Evolutionary conservation across 2,888 invertebrate species (phyloP), one percentile per base, ranked within the genome.

Genomic region (Drosophila atroscutellata): DNA sequence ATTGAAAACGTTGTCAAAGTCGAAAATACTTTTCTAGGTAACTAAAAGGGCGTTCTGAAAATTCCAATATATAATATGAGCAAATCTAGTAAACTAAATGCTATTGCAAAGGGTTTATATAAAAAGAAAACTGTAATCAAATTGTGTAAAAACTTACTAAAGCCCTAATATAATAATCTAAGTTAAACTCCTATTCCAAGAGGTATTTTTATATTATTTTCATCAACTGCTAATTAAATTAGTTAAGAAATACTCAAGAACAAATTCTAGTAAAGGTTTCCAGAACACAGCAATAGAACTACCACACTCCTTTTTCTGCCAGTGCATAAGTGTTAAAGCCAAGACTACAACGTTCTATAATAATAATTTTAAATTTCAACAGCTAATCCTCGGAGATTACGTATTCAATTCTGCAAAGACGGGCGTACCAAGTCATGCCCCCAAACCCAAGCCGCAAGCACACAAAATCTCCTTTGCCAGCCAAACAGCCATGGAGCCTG

Each of bases 311-410:
- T 36, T 34, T 54, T 5, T 9, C 11, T 26, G 26, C 0, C 45
- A 45, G 55, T 37, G n/a, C 30, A 28, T 47, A 24, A 62, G 62
- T 39, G 39, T 64, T 67, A 62, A 59, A 62, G 64, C 50, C 66
- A 58, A 55, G 51, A 55, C n/a, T 36, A 45, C 45, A 49, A 32
- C 20, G 34, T 28, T 39, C 57, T 64, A 72, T 80, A 70, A 84
- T 76, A 77, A 78, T 75, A 75, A 86, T 82, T 86, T 78, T 50
- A 69, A 55, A 77, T 70, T 83, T 84, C 69, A 77, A 57, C 71
- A 71, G 72, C 71, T 90, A 83, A 90, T 83, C 86, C 86, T 51
- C n/a, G 39, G 57, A 76, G 86, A 83, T 90, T 88, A 80, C 68
- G 63, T 78, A 86, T 87, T 87, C 90, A 88, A 88, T 90, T 90